Conservation (phyloP, 37 sponge, comb jelly and placozoan species). For the Agelas oroides region DNA sequence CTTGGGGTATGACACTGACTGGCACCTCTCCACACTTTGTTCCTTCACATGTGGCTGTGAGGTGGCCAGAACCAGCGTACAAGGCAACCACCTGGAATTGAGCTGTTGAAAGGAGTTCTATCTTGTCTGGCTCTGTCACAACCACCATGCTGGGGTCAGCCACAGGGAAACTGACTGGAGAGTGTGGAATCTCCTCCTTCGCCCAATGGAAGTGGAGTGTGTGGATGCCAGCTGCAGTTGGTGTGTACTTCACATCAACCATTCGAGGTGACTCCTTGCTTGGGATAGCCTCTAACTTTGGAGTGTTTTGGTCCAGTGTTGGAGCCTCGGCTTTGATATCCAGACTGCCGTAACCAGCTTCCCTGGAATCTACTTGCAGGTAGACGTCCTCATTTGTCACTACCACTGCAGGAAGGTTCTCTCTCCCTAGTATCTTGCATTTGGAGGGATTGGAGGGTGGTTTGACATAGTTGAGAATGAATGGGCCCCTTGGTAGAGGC, state of each 20-base stretch:
- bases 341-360: conserved; percentile 62
- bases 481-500: conserved; percentile 57
- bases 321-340: conserved; percentile 46
- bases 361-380: conserved; percentile 56
- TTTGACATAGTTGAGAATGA: conserved; percentile 9
- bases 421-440: conserved; percentile 35
- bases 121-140: too few relatives aligned
- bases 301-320: not conserved
- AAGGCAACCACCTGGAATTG: too few relatives aligned
- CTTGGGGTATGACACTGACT: too few relatives aligned
- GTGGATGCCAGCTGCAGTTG: conserved; percentile 54
- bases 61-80: too few relatives aligned
- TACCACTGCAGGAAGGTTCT: conserved; percentile 31
- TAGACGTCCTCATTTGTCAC: conserved; percentile 22
- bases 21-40: too few relatives aligned
- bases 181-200: conserved; percentile 57
- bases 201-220: conserved; percentile 52
- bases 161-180: conserved; percentile 53
- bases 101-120: too few relatives aligned
- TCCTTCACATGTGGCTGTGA: too few relatives aligned
- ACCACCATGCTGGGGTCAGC: conserved; percentile 17
- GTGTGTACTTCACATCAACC: conserved; percentile 56
- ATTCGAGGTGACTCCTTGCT: not conserved
- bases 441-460: conserved; percentile 17
- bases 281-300: conserved; percentile 1